phyloP scores from a whole-genome alignment of 2,113 vertebrate species.

The Pituophis catenifer region DNA sequence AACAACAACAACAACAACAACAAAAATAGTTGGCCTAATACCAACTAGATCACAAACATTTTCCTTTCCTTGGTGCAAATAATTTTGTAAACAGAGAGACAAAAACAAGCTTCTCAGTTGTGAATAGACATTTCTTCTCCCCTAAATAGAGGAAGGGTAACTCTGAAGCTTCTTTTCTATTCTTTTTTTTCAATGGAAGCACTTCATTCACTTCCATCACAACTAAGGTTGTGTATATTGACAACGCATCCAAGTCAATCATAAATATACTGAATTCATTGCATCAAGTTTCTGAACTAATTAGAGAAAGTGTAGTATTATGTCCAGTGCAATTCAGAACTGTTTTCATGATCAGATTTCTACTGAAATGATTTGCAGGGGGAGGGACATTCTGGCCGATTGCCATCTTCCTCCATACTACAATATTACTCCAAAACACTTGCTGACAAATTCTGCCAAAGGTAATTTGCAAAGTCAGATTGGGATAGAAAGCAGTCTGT shows the following conservation, averaged over 20 bases:
- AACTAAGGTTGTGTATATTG: not conserved
- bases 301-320: constrained; percentile 9
- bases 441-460: constrained; percentile 26
- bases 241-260: not conserved
- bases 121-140: not conserved
- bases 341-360: constrained; percentile 22
- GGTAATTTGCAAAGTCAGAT: constrained; percentile 26
- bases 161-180: not conserved
- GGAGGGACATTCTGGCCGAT: constrained; percentile 17
- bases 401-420: not conserved
- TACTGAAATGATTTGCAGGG: constrained; percentile 12
- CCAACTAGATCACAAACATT: not conserved
- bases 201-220: not conserved
- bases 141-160: accelerated
- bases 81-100: not conserved
- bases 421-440: constrained; percentile 19
- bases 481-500: constrained; percentile 42
- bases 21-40: not conserved
- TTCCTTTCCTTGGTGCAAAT: not conserved
- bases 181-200: not conserved
- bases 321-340: constrained; percentile 27
- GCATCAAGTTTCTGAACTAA: not conserved
- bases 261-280: not conserved
- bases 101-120: not conserved
- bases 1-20: not conserved